Percentiles rank a stretch among this genome's conserved stretches.
Evolutionary conservation across 2,888 invertebrate species (phyloP).

Genomic region (Lymantria dispar): DNA sequence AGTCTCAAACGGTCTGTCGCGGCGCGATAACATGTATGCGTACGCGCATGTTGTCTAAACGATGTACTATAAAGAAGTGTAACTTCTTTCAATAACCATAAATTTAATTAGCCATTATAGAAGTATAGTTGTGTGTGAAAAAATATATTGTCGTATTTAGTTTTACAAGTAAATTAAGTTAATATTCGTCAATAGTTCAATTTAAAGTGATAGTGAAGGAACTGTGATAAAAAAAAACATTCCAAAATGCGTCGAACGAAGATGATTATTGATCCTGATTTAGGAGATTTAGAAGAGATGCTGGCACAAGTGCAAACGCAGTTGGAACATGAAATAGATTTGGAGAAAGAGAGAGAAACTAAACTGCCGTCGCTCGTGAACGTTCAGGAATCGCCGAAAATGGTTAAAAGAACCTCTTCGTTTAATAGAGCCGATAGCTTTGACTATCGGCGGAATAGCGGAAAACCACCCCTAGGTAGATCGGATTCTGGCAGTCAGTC

Average conservation of each 20-base stretch:
- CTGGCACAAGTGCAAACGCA: constrained; percentile 74
- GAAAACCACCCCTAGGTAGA: constrained; percentile 43
- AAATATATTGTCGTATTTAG: background rate
- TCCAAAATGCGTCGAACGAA: constrained; percentile 63
- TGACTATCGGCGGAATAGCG: constrained; percentile 48
- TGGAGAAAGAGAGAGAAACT: constrained; percentile 64
- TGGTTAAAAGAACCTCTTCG: constrained; percentile 54
- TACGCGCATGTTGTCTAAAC: no score
- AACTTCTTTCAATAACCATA: no score
- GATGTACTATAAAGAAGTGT: no score
- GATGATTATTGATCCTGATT: constrained; percentile 66
- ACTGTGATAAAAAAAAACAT: constrained; percentile 26
- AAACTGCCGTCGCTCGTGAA: constrained; percentile 62
- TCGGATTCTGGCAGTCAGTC: constrained; percentile 23
- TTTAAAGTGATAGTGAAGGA: constrained; percentile 15
- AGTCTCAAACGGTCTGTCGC: no score
- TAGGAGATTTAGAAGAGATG: constrained; percentile 77
- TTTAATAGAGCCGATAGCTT: constrained; percentile 53
- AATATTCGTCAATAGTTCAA: background rate
- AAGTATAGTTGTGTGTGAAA: constrained; percentile 7
- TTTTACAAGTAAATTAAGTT: background rate
- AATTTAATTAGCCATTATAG: background rate
- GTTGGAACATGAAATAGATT: constrained; percentile 70
- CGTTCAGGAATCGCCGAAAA: constrained; percentile 67
- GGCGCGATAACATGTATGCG: no score